phyloP scores from a whole-genome alignment of 2,888 invertebrate species.

The Terebella lapidaria region DNA sequence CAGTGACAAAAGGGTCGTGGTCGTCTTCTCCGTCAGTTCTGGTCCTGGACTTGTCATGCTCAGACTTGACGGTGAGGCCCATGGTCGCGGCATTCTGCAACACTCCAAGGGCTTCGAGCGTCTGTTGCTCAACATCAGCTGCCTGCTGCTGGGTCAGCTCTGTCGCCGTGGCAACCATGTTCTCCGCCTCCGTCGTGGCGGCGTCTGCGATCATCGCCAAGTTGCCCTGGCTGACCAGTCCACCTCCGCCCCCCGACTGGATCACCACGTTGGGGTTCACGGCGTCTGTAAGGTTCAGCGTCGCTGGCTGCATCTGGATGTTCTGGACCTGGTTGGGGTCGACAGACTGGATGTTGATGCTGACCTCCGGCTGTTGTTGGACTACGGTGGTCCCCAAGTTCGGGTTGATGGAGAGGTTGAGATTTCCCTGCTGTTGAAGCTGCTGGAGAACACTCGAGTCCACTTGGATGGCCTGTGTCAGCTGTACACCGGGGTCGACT shows the following conservation, averaged over 20 bases:
- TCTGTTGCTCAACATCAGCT: not conserved
- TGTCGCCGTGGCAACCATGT: not conserved
- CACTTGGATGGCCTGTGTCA: conserved; percentile 50
- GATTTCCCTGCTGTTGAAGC: conserved; percentile 51
- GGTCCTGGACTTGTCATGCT: too few relatives aligned
- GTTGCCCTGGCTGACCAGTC: not conserved
- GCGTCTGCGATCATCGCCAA: not conserved
- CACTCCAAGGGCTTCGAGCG: not conserved
- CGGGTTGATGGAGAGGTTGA: conserved; percentile 50
- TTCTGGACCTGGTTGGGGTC: conserved; percentile 36
- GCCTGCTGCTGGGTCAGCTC: not conserved
- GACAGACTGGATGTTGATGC: not conserved
- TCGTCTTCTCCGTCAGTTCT: too few relatives aligned
- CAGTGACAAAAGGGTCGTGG: not conserved
- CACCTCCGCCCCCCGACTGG: conserved; percentile 32
- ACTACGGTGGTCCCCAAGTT: conserved; percentile 22
- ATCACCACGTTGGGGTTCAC: conserved; percentile 44
- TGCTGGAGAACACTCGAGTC: conserved; percentile 56
- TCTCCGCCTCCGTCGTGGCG: not conserved
- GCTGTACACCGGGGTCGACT: conserved; percentile 48
- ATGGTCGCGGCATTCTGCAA: not conserved
- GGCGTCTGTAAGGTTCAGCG: conserved; percentile 24
- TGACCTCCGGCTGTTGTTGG: too few relatives aligned
- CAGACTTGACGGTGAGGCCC: too few relatives aligned
- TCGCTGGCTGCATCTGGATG: conserved; percentile 19